Base-by-base conservation (phyloP, 2,113 vertebrate species). In the Shinisaurus crocodilurus region DNA sequence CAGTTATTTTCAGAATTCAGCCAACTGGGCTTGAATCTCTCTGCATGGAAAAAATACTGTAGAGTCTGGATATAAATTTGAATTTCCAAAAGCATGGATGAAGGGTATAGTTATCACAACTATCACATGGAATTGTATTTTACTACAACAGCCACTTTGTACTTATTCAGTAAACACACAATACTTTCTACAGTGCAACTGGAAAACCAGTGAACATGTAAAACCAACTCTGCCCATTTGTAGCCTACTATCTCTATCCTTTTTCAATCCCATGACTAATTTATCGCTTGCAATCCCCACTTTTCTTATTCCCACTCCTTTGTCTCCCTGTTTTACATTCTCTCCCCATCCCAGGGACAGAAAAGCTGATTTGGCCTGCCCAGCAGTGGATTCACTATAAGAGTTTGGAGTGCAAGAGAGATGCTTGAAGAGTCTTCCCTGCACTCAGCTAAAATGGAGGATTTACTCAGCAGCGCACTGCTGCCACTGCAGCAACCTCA, bases 1-100 rank as follows among this genome's bases (percentile, higher is more conserved):
- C 67, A 87, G 86, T 80, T 90, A 89, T 91, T 92, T 85, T 93
- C 40, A 89, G 67, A 85, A 60, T 63, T 67, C 84, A 84, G 81
- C 43, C 67, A 92, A 20, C 13, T 29, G 87, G 29, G 54, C 90
- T 0, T 29, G 84, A 93, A 84, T 20, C 48, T 25, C 91, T 60
- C 93, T 88, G 3, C 32, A 3, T 0, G 76, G 15, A 92, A 92
- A 86, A 80, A 91, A 67, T 77, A 1, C 18, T 0, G 67, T 37
- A 60, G 12, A 15, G 25, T 90, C 88, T 90, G 74, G 90, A 94
- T 88, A 77, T 94, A 84, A 85, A n/a, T 12, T 6, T 82, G 3
- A 63, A 84, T 74, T 93, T 91, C 88, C 88, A 90, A 79, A 95
- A 92, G 32, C 0, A 1, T 2, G 13, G 37, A 20, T 0, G 70